Conservation (phyloP, 53 echinoderm and acorn worm genomes). For the Crossaster papposus region DNA sequence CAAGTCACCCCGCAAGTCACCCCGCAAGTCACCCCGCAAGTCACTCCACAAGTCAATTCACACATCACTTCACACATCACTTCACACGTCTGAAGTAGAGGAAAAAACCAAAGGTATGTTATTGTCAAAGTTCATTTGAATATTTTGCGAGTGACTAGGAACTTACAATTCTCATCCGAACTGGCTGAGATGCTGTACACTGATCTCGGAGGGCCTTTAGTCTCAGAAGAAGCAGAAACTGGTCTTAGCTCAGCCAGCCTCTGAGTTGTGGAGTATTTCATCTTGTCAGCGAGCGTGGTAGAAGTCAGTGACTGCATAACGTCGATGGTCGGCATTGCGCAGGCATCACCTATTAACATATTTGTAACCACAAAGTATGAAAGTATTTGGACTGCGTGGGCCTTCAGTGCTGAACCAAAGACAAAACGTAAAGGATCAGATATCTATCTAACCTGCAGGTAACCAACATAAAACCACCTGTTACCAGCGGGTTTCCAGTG, state of each 20-base stretch:
- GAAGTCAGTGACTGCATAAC: constrained; percentile 29
- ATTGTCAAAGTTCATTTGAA: too few species aligned
- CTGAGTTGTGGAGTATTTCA: not conserved
- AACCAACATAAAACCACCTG: too few species aligned
- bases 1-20: too few species aligned
- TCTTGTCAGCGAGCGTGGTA: constrained; percentile 8
- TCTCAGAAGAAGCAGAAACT: not conserved
- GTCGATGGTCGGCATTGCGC: constrained; percentile 38
- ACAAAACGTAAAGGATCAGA: not conserved
- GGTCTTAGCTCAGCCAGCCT: not conserved
- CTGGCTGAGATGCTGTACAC: constrained; percentile 20
- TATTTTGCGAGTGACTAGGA: not conserved
- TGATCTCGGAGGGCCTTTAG: constrained; percentile 1
- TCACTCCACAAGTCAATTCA: too few species aligned
- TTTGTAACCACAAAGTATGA: not conserved
- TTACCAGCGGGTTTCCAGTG: too few species aligned
- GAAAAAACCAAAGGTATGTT: not conserved
- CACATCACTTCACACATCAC: too few species aligned
- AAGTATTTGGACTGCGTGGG: not conserved
- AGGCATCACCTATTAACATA: constrained; percentile 32
- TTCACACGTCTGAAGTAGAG: too few species aligned
- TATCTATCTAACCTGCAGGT: too few species aligned
- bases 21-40: too few species aligned
- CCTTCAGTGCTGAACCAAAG: not conserved
- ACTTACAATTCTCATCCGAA: not conserved